These are phyloP conservation scores for Nerophis lumbriciformis DNA, from an alignment of 2,113 vertebrate genomes.

Conservation along the genomic window DNA sequence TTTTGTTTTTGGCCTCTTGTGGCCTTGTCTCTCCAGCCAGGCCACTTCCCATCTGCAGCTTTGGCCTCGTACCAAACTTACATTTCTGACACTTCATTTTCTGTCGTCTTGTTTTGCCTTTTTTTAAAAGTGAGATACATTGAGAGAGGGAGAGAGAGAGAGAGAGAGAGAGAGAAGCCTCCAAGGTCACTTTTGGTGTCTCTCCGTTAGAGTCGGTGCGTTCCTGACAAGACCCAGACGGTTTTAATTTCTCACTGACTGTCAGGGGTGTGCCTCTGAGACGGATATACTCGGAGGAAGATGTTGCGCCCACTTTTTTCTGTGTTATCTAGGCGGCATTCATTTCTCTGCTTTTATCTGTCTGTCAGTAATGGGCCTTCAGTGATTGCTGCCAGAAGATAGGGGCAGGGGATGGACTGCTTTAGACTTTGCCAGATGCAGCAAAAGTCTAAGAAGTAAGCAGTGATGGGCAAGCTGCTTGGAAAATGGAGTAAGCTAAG, in stretches of 20 bases:
- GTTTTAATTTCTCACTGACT: slow-evolving; percentile 62
- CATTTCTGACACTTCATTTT: slow-evolving; percentile 47
- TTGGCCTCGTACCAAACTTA: slow-evolving; percentile 33
- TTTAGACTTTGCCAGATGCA: slow-evolving; percentile 44
- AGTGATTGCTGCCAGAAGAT: slow-evolving; percentile 57
- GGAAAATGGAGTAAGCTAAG: too few species aligned
- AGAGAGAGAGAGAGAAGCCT: slow-evolving; percentile 27
- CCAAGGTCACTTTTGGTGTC: slow-evolving; percentile 56
- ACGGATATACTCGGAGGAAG: slow-evolving; percentile 57
- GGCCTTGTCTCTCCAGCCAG: slow-evolving; percentile 13
- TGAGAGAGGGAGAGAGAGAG: slow-evolving; percentile 7
- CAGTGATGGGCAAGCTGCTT: too few species aligned
- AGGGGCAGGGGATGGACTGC: slow-evolving; percentile 38
- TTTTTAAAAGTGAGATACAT: slow-evolving; percentile 16
- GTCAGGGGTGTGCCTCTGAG: slow-evolving; percentile 52
- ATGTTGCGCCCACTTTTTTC: slow-evolving; percentile 51
- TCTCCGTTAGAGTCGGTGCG: slow-evolving; percentile 53
- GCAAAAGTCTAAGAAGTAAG: slow-evolving; percentile 9
- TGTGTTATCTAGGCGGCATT: slow-evolving; percentile 54
- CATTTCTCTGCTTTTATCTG: slow-evolving; percentile 50
- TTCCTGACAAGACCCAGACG: slow-evolving; percentile 59
- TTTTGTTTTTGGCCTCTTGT: slow-evolving; percentile 10
- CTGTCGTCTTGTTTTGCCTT: slow-evolving; percentile 33
- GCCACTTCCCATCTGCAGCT: slow-evolving; percentile 36
- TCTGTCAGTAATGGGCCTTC: slow-evolving; percentile 63